These are phyloP conservation scores for Lasioglossum calceatum DNA, from an alignment of 2,888 invertebrate genomes.

Conservation along the genomic window DNA sequence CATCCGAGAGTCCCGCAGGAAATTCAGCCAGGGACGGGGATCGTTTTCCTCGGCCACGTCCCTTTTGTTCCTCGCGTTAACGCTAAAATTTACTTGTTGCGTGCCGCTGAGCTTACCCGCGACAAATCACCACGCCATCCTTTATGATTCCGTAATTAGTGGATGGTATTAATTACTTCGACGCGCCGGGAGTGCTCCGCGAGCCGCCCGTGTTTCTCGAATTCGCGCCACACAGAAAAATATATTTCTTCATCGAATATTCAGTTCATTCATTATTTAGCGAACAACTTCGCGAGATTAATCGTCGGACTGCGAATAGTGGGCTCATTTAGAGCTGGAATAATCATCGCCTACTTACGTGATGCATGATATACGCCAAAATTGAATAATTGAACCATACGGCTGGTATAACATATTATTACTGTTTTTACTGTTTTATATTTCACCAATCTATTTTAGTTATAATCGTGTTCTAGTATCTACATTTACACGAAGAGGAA, in stretches of 20 bases:
- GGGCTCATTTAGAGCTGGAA: not conserved
- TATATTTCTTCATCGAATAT: not conserved
- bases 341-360: not conserved
- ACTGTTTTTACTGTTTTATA: not conserved
- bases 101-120: not conserved
- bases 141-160: conserved; percentile 15
- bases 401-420: not conserved
- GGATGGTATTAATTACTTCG: conserved; percentile 14
- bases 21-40: conserved; percentile 30
- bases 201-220: not conserved
- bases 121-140: conserved; percentile 30
- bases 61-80: conserved; percentile 24
- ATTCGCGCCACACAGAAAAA: not conserved
- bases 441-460: not conserved
- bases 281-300: not conserved
- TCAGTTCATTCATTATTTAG: not conserved
- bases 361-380: not conserved
- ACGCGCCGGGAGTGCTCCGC: not conserved
- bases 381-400: not conserved
- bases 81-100: conserved; percentile 53
- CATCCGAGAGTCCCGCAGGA: conserved; percentile 39
- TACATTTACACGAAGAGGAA: not conserved
- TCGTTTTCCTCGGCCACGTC: conserved; percentile 21
- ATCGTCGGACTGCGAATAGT: not conserved
- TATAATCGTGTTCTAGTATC: not conserved